phyloP scores from a whole-genome alignment of 2,113 vertebrate genomes.

The Atrichornis clamosus region DNA sequence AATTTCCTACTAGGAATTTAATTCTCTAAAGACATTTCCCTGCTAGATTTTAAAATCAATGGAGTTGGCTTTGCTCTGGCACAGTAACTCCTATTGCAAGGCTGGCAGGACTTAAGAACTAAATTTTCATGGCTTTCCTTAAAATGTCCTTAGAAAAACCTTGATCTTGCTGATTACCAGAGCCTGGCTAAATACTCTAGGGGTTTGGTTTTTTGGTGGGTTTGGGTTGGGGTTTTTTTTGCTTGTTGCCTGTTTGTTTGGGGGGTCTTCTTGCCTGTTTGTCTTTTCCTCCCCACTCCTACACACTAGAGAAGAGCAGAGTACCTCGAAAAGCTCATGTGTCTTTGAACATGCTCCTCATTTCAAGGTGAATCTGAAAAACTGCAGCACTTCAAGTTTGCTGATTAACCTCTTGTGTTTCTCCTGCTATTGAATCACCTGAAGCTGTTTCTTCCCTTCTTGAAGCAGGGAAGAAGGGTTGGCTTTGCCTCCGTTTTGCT shows the following conservation, averaged over 20 bases:
- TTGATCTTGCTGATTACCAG: not conserved
- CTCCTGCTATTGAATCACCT: not conserved
- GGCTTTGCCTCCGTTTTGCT: not conserved
- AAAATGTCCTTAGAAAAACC: not conserved
- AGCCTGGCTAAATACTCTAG: not conserved
- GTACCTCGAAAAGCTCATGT: not conserved
- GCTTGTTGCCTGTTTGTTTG: not conserved
- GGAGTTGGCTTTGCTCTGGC: not conserved
- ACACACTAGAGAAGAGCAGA: not conserved
- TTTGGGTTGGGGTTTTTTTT: not conserved
- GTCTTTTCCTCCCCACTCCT: not conserved
- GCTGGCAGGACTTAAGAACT: not conserved
- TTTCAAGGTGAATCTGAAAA: not conserved
- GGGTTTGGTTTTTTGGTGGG: not conserved
- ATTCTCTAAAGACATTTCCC: not conserved
- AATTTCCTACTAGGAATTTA: not conserved
- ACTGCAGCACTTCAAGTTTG: not conserved
- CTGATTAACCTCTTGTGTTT: not conserved
- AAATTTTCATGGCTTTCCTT: not conserved
- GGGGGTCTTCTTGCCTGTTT: not conserved
- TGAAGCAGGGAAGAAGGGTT: not conserved
- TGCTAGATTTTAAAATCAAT: not conserved
- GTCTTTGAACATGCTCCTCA: not conserved
- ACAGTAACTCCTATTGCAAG: not conserved
- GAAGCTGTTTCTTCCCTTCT: not conserved